Evolutionary conservation across 2,888 invertebrate species (phyloP).

Genomic region (Aphodius sticticus): DNA sequence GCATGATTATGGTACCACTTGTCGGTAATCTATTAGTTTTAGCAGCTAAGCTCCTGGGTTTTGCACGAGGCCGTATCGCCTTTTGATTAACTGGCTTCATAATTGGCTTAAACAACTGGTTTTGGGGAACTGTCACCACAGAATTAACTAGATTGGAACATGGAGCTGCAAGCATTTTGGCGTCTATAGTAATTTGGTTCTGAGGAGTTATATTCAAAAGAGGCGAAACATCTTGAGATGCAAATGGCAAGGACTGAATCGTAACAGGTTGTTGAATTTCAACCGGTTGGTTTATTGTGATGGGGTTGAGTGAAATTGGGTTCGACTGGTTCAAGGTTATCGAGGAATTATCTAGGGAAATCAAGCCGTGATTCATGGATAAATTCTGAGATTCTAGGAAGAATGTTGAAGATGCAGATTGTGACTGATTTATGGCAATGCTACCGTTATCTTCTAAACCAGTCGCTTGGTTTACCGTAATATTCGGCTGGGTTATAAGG

Average conservation of each 20-base stretch:
- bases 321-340: constrained; percentile 37
- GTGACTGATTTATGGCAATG: constrained; percentile 31
- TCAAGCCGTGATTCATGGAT: constrained; percentile 40
- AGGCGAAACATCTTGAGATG: constrained; percentile 48
- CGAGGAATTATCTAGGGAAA: constrained; percentile 40
- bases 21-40: constrained; percentile 41
- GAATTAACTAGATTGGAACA: constrained; percentile 46
- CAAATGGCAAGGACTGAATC: constrained; percentile 52
- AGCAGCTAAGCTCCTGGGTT: constrained; percentile 48
- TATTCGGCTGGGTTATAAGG: constrained; percentile 31
- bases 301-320: constrained; percentile 37
- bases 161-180: constrained; percentile 49
- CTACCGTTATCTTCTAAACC: constrained; percentile 8
- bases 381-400: constrained; percentile 50
- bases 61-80: constrained; percentile 46
- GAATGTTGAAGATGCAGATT: constrained; percentile 39
- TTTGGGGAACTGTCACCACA: constrained; percentile 50
- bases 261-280: constrained; percentile 53
- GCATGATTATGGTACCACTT: constrained; percentile 43
- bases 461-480: constrained; percentile 30
- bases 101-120: constrained; percentile 52
- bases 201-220: constrained; percentile 52
- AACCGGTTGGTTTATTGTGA: constrained; percentile 48
- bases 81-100: constrained; percentile 51
- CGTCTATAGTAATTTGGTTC: constrained; percentile 52